A percentile compares a stretch with the other conserved stretches of the same genome.
These are phyloP conservation scores for Kradibia gibbosae DNA, from an alignment of 1,140 invertebrate species.

Conservation along the genomic window DNA sequence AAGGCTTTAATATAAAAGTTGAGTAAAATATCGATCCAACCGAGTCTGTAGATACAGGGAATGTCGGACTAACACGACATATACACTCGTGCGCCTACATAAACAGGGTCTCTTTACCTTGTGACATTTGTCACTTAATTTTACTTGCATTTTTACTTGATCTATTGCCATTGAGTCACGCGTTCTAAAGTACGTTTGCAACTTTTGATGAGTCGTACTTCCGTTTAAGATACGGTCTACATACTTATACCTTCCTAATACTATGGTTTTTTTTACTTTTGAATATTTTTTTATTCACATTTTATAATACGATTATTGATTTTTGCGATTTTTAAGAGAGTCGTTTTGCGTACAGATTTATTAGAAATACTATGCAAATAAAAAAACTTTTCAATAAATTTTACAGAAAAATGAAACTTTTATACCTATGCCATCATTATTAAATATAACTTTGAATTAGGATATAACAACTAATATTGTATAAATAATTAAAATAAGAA, in stretches of 20 bases:
- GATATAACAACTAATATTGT: no score
- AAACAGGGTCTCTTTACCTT: not conserved
- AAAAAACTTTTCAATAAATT: no score
- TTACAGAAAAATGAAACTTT: no score
- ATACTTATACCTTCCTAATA: not conserved
- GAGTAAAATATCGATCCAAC: constrained; percentile 54
- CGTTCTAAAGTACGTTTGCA: not conserved
- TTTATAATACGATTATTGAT: not conserved
- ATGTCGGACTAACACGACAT: not conserved
- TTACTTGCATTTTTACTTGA: constrained; percentile 24
- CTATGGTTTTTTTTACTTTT: not conserved
- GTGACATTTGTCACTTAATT: constrained; percentile 16
- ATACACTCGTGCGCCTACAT: not conserved
- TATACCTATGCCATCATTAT: no score
- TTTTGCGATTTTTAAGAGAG: not conserved
- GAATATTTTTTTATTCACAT: no score
- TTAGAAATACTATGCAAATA: no score
- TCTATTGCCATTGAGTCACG: constrained; percentile 16
- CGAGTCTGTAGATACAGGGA: constrained; percentile 52
- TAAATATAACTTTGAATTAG: no score
- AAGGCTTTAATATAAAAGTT: constrained; percentile 17
- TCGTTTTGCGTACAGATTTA: not conserved
- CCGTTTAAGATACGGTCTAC: not conserved
- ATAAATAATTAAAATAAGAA: no score
- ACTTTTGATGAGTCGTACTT: not conserved